These are phyloP conservation scores for Pediacus dermestoides DNA, from an alignment of 2,888 invertebrate genomes.

Conservation along the genomic window DNA sequence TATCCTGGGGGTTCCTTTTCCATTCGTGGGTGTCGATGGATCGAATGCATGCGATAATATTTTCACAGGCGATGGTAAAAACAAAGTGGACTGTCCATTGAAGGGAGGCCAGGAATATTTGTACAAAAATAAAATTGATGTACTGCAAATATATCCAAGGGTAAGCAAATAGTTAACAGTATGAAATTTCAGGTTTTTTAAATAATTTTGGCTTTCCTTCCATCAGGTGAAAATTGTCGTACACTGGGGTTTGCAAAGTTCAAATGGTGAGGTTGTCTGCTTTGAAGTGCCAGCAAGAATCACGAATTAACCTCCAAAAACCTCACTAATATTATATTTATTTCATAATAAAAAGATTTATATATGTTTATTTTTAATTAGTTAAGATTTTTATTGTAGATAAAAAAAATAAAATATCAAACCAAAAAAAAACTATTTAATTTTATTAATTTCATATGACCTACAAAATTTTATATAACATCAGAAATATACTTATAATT, in stretches of 20 bases:
- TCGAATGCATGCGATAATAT: slow-evolving; percentile 64
- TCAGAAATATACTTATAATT: too few species aligned
- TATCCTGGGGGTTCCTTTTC: slow-evolving; percentile 61
- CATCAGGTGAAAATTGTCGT: slow-evolving; percentile 57
- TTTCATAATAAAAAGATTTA: slow-evolving; percentile 1
- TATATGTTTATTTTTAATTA: too few species aligned
- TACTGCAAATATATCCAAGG: slow-evolving; percentile 55
- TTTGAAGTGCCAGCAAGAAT: slow-evolving; percentile 71
- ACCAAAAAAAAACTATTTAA: too few species aligned
- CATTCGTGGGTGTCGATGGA: slow-evolving; percentile 75
- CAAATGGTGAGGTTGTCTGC: slow-evolving; percentile 55
- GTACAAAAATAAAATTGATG: slow-evolving; percentile 63
- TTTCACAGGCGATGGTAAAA: slow-evolving; percentile 55
- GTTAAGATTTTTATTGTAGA: too few species aligned
- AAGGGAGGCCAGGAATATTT: slow-evolving; percentile 63
- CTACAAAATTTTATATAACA: too few species aligned
- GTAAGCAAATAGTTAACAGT: slow-evolving; percentile 42
- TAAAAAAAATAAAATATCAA: too few species aligned
- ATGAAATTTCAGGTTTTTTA: slow-evolving; percentile 6
- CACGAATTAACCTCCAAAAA: slow-evolving; percentile 34
- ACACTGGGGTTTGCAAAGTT: slow-evolving; percentile 59
- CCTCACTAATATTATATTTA: neutral
- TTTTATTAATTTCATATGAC: too few species aligned
- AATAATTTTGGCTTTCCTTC: slow-evolving; percentile 10
- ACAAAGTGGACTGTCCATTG: slow-evolving; percentile 64